These are phyloP conservation scores for Chymomyza procnemis DNA, from an alignment of 2,888 invertebrate genomes.

Conservation along the genomic window DNA sequence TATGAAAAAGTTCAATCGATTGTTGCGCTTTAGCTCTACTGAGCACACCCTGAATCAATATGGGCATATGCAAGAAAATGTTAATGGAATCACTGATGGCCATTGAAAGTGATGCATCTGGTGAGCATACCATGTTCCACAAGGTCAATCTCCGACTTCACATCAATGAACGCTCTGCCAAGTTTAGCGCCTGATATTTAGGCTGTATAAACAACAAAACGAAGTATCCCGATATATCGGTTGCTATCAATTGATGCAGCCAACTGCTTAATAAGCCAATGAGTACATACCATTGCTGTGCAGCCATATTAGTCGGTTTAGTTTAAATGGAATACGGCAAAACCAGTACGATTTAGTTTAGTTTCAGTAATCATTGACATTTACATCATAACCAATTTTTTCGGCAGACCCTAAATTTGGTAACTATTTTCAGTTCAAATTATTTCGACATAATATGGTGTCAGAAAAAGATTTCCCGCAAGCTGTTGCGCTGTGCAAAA, in stretches of 20 bases:
- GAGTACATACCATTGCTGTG: slow-evolving; percentile 35
- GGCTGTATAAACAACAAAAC: slow-evolving; percentile 78
- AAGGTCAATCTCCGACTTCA: slow-evolving; percentile 88
- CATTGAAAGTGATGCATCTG: slow-evolving; percentile 90
- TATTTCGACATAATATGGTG: no score
- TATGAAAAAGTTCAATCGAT: no score
- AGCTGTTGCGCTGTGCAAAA: slow-evolving; percentile 82
- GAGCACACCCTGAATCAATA: slow-evolving; percentile 34
- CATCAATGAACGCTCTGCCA: slow-evolving; percentile 90
- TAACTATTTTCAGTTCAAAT: no score
- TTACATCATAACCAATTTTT: not conserved
- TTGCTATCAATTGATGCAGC: slow-evolving; percentile 54
- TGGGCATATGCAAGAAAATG: slow-evolving; percentile 81
- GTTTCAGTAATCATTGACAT: not conserved
- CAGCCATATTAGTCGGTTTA: slow-evolving; percentile 77
- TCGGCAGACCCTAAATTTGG: no score
- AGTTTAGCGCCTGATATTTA: slow-evolving; percentile 91
- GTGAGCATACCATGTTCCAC: slow-evolving; percentile 87
- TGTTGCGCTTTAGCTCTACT: no score
- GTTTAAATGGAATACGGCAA: slow-evolving; percentile 84
- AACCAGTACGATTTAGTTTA: no score
- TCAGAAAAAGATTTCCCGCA: slow-evolving; percentile 82
- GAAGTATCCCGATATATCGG: slow-evolving; percentile 9
- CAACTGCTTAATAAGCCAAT: slow-evolving; percentile 24
- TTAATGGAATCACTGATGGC: slow-evolving; percentile 97